Conservation (phyloP, 1,140 invertebrate species). For the Drosophila serrata region DNA sequence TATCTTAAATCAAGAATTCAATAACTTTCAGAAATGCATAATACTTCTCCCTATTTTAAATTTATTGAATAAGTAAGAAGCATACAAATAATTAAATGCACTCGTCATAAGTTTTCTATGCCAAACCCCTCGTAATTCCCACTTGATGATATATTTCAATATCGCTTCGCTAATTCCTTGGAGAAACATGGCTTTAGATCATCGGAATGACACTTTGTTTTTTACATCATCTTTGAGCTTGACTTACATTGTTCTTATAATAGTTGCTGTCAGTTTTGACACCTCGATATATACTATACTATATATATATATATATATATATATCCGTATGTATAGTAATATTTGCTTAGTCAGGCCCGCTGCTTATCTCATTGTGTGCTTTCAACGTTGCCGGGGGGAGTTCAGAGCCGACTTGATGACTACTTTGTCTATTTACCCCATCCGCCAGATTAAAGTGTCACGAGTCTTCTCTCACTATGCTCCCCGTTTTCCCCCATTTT, state of each 20-base stretch:
- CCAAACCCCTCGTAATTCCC: background rate
- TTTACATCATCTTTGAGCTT: constrained; percentile 35
- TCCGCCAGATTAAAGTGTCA: constrained; percentile 73
- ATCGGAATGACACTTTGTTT: constrained; percentile 11
- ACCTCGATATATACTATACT: constrained; percentile 19
- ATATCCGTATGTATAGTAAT: constrained; percentile 9
- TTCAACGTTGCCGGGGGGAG: constrained; percentile 2
- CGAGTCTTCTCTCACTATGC: constrained; percentile 49
- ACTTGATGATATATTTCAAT: constrained; percentile 3
- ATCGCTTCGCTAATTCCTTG: constrained; percentile 24
- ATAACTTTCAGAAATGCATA: too few species aligned
- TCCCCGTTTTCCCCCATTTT: background rate
- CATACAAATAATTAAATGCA: background rate
- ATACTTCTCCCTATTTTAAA: too few species aligned
- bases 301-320: background rate
- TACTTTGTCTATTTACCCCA: constrained; percentile 67
- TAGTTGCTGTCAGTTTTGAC: constrained; percentile 35
- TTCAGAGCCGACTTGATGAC: constrained; percentile 52
- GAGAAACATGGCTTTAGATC: constrained; percentile 9
- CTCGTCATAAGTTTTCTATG: background rate
- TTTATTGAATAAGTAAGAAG: background rate
- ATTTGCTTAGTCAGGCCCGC: constrained; percentile 38
- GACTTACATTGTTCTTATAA: constrained; percentile 39
- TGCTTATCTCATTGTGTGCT: constrained; percentile 42
- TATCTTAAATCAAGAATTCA: too few species aligned